Base-by-base conservation (phyloP, 2,797 vertebrate species). In the Coregonus sp. region DNA sequence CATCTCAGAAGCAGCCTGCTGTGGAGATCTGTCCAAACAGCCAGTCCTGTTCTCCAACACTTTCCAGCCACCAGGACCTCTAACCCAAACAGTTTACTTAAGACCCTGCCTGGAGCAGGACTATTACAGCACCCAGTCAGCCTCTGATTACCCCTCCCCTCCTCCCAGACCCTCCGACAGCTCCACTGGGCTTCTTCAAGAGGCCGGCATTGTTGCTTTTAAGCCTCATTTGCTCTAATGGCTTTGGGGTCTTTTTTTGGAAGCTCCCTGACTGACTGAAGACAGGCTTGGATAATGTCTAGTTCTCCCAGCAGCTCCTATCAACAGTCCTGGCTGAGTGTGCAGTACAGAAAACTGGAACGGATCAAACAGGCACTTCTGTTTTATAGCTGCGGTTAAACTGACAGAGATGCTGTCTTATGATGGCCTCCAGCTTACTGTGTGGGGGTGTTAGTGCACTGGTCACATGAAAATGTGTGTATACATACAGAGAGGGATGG, bases 61-160 rank as follows among this genome's bases (percentile, higher is more conserved):
- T 83, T 86, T 75, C 76, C 79, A 81, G 72, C 75, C 81, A 76
- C 83, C 14, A 15, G 77, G 81, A 82, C 77, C 81, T 80, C 80
- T 82, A 89, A 89, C 83, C 79, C 82, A 92, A 91, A 91, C 85
- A 75, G 78, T 90, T 92, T 87, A 89, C 85, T 86, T 85, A 80
- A 90, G 76, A 81, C 73, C 70, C 31, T 52, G 79, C 72, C 80
- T 81, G 76, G 15, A 47, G 33, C 20, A 18, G 33, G 52, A 31
- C 31, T 25, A 4, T 37, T 51, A 20, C 9, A 74, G 25, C 25
- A 25, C 25, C 25, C 54, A 61, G 1, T 25, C 7, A 5, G 31
- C 11, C n/a, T 29, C 73, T 16, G 9, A 25, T 35, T 12, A 35
- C 31, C 5, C 33, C n/a, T 18, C 47, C 51, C 51, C 15, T 29